These are phyloP conservation scores for Brachionus manjavacas DNA, from an alignment of 1,140 invertebrate genomes.

Conservation along the genomic window DNA sequence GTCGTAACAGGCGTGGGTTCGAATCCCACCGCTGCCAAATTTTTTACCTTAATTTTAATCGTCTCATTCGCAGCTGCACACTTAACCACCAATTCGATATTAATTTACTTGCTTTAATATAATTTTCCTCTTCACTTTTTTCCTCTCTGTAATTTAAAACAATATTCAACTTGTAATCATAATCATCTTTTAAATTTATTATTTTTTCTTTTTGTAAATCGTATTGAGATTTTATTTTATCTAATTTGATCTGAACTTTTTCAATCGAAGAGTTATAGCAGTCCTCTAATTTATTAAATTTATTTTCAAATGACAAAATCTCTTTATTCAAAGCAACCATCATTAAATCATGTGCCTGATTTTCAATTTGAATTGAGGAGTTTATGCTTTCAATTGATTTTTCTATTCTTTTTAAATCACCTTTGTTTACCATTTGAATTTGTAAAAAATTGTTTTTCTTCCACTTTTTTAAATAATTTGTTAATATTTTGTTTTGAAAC, in stretches of 20 bases:
- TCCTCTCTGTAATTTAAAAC: background rate
- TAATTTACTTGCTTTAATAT: background rate
- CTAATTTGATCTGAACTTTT: background rate
- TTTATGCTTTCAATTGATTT: background rate
- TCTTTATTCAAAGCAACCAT: background rate
- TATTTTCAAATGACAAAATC: background rate
- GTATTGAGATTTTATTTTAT: background rate
- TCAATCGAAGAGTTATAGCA: background rate
- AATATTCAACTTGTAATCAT: background rate
- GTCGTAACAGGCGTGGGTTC: conserved; percentile 96
- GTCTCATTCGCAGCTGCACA: background rate
- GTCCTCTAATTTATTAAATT: background rate
- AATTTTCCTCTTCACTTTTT: background rate
- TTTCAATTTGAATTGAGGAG: background rate
- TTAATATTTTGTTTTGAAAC: background rate
- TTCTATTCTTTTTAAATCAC: background rate
- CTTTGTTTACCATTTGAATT: background rate
- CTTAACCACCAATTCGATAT: conserved; percentile 24
- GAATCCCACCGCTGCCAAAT: conserved; percentile 92
- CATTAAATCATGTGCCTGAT: background rate
- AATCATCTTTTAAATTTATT: background rate
- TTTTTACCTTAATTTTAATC: background rate
- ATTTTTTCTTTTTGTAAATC: background rate
- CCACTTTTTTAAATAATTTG: background rate
- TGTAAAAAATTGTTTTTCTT: background rate